Base-by-base conservation (phyloP, 2,888 invertebrate species). In the Camponotus fellah region DNA sequence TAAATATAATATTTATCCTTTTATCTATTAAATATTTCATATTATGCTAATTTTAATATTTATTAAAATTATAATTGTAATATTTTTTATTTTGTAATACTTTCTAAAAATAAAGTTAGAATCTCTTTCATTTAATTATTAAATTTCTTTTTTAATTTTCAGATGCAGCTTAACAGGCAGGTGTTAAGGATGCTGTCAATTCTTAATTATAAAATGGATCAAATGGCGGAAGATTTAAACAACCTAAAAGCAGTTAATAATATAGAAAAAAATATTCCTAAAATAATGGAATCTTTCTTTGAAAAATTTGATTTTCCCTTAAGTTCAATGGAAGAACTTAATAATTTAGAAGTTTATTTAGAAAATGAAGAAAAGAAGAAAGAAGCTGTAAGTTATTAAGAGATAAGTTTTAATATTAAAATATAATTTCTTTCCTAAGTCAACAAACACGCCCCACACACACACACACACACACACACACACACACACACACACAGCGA, bases 221-320 rank as follows among this genome's bases (percentile, higher is more conserved):
- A 72, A 56, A 26, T 37, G 2, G 21, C 34, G 40, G 37, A 56
- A 72, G 56, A 72, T 72, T 34, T 56, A 56, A 34, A 72, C 56
- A 56, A 21, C 14, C n/a, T 34, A 37, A 56, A 72, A 14, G 56
- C n/a, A n/a, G 21, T n/a, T 37, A 72, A 56, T 56, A 21, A 49
- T 37, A 17, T 56, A 21, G 37, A 56, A n/a, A 56, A 71, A 37
- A n/a, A 71, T 37, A 12, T 37, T 71, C 14, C 37, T 9, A 26
- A 26, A 26, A 34, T 6, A 56, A 53, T n/a, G 37, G 56, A 72
- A 58, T 72, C 71, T 37, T 40, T 72, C 56, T 72, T 72, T 72
- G 71, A 72, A n/a, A 56, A 71, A 71, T 71, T 66, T 5, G 10
- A 66, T 12, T 66, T 66, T 8, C 43, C 40, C 8, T 21, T 66